phyloP scores from a whole-genome alignment of 2,113 vertebrate genomes.

The Pavo muticus region DNA sequence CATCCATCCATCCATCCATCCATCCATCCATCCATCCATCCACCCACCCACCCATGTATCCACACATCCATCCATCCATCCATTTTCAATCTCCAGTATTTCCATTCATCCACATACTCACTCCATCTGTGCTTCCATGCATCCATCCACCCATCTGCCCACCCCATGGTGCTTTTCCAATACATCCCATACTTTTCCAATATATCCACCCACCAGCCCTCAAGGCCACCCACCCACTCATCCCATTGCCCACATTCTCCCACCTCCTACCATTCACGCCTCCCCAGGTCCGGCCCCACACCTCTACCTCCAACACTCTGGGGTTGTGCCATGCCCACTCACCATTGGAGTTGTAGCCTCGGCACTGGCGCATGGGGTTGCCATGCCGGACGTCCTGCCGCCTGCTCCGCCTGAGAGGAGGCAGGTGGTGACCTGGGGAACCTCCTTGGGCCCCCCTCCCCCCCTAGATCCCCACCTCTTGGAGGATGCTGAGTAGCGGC shows the following conservation, averaged over 20 bases:
- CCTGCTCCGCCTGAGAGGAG: constrained; percentile 87
- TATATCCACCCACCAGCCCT: not conserved
- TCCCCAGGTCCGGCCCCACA: not conserved
- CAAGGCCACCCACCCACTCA: not conserved
- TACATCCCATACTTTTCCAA: not conserved
- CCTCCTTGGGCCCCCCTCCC: not conserved
- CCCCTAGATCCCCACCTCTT: constrained; percentile 82
- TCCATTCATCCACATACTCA: not conserved
- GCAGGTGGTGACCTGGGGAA: not conserved
- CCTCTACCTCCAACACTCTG: fast-evolving
- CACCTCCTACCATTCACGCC: no score
- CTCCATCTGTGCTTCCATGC: not conserved
- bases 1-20: not conserved
- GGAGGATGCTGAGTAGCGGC: constrained; percentile 94
- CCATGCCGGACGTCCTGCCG: constrained; percentile 94
- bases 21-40: not conserved
- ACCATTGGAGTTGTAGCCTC: constrained; percentile 96
- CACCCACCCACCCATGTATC: not conserved
- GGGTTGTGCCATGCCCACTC: not conserved
- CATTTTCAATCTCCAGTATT: no score
- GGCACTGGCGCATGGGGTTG: constrained; percentile 94
- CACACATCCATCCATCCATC: not conserved
- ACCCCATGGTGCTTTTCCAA: not conserved
- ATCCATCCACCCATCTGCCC: no score
- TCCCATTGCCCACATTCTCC: fast-evolving